A percentile compares a stretch with the other conserved stretches of the same genome.
These are phyloP conservation scores for Drosophila paulistorum DNA, from an alignment of 1,140 invertebrate genomes.

Conservation along the genomic window DNA sequence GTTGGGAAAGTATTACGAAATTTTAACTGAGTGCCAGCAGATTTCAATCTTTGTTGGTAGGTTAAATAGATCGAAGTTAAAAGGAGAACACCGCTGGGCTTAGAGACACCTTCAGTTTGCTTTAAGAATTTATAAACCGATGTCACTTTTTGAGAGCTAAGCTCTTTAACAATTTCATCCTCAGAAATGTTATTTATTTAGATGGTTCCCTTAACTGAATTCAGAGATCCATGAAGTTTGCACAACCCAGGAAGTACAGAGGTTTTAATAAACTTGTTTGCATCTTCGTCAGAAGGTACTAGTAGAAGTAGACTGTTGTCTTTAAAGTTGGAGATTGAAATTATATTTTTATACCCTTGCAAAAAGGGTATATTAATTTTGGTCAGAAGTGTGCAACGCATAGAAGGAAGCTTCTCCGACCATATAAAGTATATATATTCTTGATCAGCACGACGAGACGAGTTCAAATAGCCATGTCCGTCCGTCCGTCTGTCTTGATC, in stretches of 20 bases:
- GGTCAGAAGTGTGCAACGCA: too few species aligned
- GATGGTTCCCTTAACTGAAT: slow-evolving; percentile 14
- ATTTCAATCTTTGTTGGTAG: background rate
- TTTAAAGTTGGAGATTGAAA: too few species aligned
- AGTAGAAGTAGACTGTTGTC: too few species aligned
- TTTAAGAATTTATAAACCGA: slow-evolving; percentile 27
- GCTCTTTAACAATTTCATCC: slow-evolving; percentile 33
- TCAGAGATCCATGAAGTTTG: slow-evolving; percentile 26
- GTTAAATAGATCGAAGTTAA: slow-evolving; percentile 1
- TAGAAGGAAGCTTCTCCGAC: too few species aligned
- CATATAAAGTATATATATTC: too few species aligned
- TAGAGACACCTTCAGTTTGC: background rate
- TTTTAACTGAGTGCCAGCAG: background rate
- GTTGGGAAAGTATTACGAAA: slow-evolving; percentile 8
- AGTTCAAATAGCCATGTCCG: too few species aligned
- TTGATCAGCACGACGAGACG: too few species aligned
- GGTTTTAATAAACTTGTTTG: background rate
- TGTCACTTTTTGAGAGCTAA: slow-evolving; percentile 26
- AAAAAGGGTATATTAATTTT: too few species aligned
- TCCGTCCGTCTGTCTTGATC: too few species aligned
- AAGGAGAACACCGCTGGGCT: slow-evolving; percentile 13
- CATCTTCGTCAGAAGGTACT: background rate
- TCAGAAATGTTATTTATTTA: slow-evolving; percentile 32
- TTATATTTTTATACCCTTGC: too few species aligned
- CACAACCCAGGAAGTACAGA: slow-evolving; percentile 17